Conservation (phyloP, 1,140 invertebrate genomes). For the Pseudomyrmex dendroicus region DNA sequence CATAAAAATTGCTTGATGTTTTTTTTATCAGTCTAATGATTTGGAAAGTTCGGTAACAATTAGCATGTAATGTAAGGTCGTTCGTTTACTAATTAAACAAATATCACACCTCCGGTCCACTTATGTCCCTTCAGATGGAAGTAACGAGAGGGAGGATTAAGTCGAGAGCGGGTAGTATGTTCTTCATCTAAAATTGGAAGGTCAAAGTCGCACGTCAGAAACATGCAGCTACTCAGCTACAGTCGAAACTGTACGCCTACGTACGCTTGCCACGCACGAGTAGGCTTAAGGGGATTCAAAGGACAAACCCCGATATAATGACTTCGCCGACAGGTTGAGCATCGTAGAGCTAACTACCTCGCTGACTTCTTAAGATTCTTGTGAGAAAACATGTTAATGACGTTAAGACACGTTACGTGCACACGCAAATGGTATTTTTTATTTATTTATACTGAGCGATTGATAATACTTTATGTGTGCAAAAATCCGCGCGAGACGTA, state of each 20-base stretch:
- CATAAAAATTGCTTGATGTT: not conserved
- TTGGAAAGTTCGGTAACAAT: not conserved
- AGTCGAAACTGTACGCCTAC: slow-evolving; percentile 1
- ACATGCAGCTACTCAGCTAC: slow-evolving; percentile 37
- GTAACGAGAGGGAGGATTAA: not conserved
- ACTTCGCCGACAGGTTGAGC: not conserved
- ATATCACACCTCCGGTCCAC: slow-evolving; percentile 2
- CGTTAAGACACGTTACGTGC: too few species aligned
- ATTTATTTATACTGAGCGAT: too few species aligned
- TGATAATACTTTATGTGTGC: not conserved
- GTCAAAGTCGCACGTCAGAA: slow-evolving; percentile 42
- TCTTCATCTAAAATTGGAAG: slow-evolving; percentile 37
- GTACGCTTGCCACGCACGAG: not conserved
- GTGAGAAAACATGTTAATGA: not conserved
- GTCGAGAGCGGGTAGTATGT: slow-evolving; percentile 2
- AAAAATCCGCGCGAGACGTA: slow-evolving; percentile 21
- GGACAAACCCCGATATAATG: slow-evolving; percentile 10
- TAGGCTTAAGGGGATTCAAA: slow-evolving; percentile 40
- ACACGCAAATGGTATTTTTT: too few species aligned
- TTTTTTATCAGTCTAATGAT: slow-evolving; percentile 2
- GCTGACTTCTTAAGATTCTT: not conserved
- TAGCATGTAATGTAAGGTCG: not conserved
- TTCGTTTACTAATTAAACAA: slow-evolving; percentile 28
- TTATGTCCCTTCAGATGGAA: not conserved
- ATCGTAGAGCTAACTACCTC: not conserved